Evolutionary conservation across 2,888 invertebrate species (phyloP), one percentile per base, ranked within the genome.

Genomic region (Stenodera caucasica): DNA sequence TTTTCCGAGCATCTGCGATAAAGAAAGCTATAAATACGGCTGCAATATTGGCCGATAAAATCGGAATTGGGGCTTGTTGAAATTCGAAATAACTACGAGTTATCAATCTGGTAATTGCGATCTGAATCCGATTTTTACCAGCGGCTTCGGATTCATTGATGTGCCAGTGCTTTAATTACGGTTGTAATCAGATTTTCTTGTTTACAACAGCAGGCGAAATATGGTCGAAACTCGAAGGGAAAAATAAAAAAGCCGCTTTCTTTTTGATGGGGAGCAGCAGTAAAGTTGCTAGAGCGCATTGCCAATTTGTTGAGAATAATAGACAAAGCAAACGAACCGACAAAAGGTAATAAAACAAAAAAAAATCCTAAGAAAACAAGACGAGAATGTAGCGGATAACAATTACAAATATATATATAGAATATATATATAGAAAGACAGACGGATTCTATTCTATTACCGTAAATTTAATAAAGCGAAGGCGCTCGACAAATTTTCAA

Each of bases 321-420:
- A 23, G 45, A 45, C 23, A 45, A 45, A 45, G 12, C 23, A 45
- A 45, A 45, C 45, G 45, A 45, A 45, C 45, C 45, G 21, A 45
- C 45, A 23, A 23, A n/a, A 23, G 7, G 45, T 45, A 45, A 45
- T 37, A 37, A 37, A 37, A 37, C 37, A 37, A 9, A 40, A 18
- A 18, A 40, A 18, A 40, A 18, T 18, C 2, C 5, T 18, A 40
- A 40, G 40, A 40, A 40, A 18, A 40, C 18, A 18, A 45, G 45
- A 23, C 0, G 18, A 12, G 45, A 45, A 45, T 11, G 45, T 23
- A 23, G 12, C 5, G 12, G 45, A 23, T 23, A 45, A 45, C 45
- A 45, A 45, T 45, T 45, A 45, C 23, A 21, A 23, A 45, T 12
- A 40, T 1, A 30, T 2, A 30, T 1, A 30, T 5, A 26, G 26